These are phyloP conservation scores for Venturia canescens DNA, from an alignment of 1,140 invertebrate species.

Conservation along the genomic window DNA sequence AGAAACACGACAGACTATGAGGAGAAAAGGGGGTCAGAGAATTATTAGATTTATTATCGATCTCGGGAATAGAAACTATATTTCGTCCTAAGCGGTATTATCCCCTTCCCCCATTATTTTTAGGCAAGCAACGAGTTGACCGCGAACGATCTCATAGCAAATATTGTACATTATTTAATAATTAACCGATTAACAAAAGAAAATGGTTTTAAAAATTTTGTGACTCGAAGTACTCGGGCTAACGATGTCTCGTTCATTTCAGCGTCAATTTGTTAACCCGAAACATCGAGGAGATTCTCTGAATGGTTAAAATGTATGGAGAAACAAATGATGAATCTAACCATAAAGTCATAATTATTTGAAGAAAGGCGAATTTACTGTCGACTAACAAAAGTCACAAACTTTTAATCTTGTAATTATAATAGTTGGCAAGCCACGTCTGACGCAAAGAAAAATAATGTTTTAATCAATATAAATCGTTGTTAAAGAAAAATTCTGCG, in stretches of 20 bases:
- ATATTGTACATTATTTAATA: constrained; percentile 19
- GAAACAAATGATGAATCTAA: background rate
- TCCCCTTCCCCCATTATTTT: too few species aligned
- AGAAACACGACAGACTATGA: background rate
- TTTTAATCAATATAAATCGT: constrained; percentile 1
- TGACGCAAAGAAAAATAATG: background rate
- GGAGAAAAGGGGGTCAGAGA: background rate
- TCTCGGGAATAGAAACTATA: background rate
- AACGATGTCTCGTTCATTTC: background rate
- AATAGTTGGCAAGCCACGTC: background rate
- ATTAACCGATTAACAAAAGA: background rate
- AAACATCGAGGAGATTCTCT: background rate
- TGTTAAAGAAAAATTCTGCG: background rate
- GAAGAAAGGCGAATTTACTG: background rate
- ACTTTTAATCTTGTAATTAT: constrained; percentile 14
- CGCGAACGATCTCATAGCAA: constrained; percentile 12
- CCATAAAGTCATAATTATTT: background rate
- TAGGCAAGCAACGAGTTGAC: background rate
- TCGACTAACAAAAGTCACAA: background rate
- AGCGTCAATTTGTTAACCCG: background rate
- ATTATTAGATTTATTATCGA: background rate
- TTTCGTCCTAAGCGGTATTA: background rate
- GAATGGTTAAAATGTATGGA: background rate
- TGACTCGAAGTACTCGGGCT: background rate
- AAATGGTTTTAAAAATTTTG: background rate